Conservation (phyloP, 2,113 vertebrate species). For the Silurus glanis region DNA sequence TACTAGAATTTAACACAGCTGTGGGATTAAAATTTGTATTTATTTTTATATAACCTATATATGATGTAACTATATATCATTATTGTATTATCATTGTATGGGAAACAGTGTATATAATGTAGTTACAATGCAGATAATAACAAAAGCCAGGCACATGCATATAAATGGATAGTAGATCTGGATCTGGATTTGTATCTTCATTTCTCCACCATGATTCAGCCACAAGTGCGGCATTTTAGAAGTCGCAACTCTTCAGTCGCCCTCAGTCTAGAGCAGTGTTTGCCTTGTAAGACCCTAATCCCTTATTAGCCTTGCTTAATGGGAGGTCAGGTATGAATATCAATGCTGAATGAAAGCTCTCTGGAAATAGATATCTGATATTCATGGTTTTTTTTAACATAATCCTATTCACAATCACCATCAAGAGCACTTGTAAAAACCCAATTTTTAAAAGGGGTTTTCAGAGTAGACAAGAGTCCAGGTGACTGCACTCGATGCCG, state of each 20-base stretch:
- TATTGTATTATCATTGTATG: not conserved
- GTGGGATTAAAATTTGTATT: not conserved
- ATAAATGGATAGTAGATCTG: not conserved
- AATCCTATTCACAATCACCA: slow-evolving; percentile 22
- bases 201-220: not conserved
- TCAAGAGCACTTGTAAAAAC: slow-evolving; percentile 22
- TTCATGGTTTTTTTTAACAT: not conserved
- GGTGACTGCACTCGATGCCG: slow-evolving; percentile 8
- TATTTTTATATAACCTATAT: not conserved
- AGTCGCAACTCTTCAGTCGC: not conserved
- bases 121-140: not conserved
- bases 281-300: slow-evolving; percentile 26
- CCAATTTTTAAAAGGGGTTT: slow-evolving; percentile 26
- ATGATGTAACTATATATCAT: not conserved
- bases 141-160: not conserved
- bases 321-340: slow-evolving; percentile 29
- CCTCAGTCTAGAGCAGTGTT: slow-evolving; percentile 5
- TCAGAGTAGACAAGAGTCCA: not conserved
- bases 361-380: not conserved
- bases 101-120: not conserved
- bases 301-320: slow-evolving; percentile 11
- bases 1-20: not conserved
- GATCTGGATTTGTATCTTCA: too few relatives aligned
- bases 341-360: slow-evolving; percentile 14
- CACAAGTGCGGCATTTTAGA: slow-evolving; percentile 2